A percentile compares a stretch with the other conserved stretches of the same genome.
Evolutionary conservation across 2,888 invertebrate species (phyloP).

Genomic region (Lepidonotus clava): DNA sequence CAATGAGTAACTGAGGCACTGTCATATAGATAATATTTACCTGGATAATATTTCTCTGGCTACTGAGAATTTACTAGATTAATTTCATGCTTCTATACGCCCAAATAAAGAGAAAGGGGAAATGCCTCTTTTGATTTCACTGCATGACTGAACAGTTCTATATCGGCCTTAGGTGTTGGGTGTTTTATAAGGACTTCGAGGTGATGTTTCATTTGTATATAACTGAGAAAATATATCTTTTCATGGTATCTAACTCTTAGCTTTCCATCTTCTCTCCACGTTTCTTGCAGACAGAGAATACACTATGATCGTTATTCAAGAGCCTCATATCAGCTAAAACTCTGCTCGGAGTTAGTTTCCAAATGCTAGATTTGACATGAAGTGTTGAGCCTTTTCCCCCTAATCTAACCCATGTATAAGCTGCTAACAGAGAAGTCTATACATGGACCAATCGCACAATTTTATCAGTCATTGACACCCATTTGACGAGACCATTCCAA

Average conservation of each 20-base stretch:
- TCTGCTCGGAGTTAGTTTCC: neutral
- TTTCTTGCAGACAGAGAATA: slow-evolving; percentile 25
- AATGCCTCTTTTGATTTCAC: neutral
- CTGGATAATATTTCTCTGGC: too few relatives aligned
- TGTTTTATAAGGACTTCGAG: neutral
- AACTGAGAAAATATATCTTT: neutral
- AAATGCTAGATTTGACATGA: neutral
- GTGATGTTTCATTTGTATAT: neutral
- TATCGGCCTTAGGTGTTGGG: neutral
- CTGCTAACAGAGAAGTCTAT: neutral
- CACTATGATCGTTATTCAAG: slow-evolving; percentile 32
- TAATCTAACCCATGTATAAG: neutral
- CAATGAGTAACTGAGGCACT: too few relatives aligned
- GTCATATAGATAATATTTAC: too few relatives aligned
- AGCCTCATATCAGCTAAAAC: slow-evolving; percentile 8
- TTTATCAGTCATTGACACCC: neutral
- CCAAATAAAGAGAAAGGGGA: neutral
- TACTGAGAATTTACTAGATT: neutral
- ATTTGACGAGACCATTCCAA: too few relatives aligned
- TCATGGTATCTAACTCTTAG: neutral
- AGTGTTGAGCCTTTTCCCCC: neutral
- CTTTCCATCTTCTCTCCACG: neutral
- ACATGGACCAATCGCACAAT: neutral
- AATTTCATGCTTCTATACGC: neutral
- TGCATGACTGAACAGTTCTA: neutral